These are phyloP conservation scores for Drosophila sordidapex DNA, from an alignment of 2,888 invertebrate genomes.

Conservation along the genomic window DNA sequence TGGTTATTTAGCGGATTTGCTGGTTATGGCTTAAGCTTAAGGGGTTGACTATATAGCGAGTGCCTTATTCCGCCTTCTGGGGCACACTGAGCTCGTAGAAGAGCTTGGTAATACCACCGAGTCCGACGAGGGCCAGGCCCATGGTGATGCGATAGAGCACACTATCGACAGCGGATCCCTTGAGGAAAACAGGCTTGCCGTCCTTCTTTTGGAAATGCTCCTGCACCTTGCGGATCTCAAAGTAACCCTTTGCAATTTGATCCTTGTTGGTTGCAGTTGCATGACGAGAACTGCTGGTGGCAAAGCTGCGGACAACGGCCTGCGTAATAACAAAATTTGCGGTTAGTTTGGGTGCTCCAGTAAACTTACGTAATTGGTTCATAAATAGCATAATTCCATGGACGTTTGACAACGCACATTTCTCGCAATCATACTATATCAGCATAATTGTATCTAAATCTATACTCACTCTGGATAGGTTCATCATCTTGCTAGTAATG, in stretches of 20 bases:
- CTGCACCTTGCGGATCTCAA: conserved; percentile 79
- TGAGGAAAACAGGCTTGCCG: conserved; percentile 86
- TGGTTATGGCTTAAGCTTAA: conserved; percentile 58
- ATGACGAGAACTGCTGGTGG: conserved; percentile 71
- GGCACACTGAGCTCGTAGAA: conserved; percentile 82
- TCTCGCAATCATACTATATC: background rate
- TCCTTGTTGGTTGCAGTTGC: conserved; percentile 62
- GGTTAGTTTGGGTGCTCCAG: conserved; percentile 61
- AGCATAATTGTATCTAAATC: background rate
- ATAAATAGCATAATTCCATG: conserved; percentile 9
- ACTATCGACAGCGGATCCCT: conserved; percentile 85
- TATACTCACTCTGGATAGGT: conserved; percentile 82
- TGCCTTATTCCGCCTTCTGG: conserved; percentile 59
- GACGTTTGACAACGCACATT: background rate
- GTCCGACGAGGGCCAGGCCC: conserved; percentile 82
- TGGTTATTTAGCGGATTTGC: conserved; percentile 46
- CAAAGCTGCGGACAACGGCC: conserved; percentile 83
- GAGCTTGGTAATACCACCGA: conserved; percentile 82
- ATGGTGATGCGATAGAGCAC: conserved; percentile 85
- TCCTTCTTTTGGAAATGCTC: conserved; percentile 85
- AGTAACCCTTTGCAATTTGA: conserved; percentile 81
- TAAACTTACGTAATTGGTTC: conserved; percentile 77
- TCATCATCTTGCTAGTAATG: conserved; percentile 73
- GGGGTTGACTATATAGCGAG: conserved; percentile 35
- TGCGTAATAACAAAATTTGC: conserved; percentile 59